Evolutionary conservation across 30 jellyfish, hydroid and myxozoan species (phyloP).

Genomic region (Hydra vulgaris): DNA sequence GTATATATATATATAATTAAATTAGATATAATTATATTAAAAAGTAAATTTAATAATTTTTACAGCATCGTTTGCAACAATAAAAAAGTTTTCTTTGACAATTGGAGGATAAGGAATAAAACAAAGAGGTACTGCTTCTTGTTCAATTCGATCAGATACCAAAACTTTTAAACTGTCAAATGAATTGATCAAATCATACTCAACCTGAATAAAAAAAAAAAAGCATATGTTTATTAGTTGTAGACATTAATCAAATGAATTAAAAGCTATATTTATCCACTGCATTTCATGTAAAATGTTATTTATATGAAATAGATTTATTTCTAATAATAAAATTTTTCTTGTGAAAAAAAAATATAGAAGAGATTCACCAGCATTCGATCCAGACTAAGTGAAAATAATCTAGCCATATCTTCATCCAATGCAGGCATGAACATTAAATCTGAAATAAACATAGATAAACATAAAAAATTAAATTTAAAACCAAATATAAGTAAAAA

Average conservation of each 20-base stretch:
- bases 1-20: not conserved
- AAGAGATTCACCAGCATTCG: constrained; percentile 50
- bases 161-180: constrained; percentile 46
- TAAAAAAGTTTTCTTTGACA: constrained; percentile 58
- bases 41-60: not conserved
- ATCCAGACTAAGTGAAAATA: constrained; percentile 60
- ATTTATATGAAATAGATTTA: too few species aligned
- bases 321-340: too few species aligned
- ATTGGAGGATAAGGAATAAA: constrained; percentile 70
- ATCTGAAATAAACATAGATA: constrained; percentile 17
- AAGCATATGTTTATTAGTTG: not conserved
- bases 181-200: constrained; percentile 49
- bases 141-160: constrained; percentile 73
- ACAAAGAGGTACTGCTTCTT: constrained; percentile 70
- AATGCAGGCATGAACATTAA: constrained; percentile 38
- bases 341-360: not conserved
- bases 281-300: too few species aligned
- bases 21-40: too few species aligned
- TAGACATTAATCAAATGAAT: not conserved
- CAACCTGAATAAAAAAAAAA: constrained; percentile 33
- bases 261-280: too few species aligned
- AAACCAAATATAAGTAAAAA: not conserved
- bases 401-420: constrained; percentile 55
- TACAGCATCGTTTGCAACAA: constrained; percentile 62
- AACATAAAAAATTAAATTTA: not conserved